Evolutionary conservation across 2,113 vertebrate species (phyloP), one percentile per base, ranked within the genome.

Genomic region (Anser brachyrhynchus): DNA sequence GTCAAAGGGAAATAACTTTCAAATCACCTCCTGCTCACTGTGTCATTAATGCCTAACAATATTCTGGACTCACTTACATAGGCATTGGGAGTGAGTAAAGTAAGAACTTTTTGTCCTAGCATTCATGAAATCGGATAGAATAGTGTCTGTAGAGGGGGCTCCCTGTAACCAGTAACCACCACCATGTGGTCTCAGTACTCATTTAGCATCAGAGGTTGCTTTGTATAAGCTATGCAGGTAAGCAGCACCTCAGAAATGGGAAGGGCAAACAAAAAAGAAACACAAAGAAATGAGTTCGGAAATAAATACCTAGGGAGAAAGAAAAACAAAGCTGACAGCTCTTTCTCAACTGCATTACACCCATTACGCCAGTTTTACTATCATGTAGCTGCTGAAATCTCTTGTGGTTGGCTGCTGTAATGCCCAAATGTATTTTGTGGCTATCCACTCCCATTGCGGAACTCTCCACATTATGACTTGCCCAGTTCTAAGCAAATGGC

Each of bases 21-120:
- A 92, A 81, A 92, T 85, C 73, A 62, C 78, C 69, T 89, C 66
- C 65, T 82, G 55, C 59, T 79, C 57, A 33, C 41, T 72, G 29
- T 72, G 74, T 72, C 80, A 46, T 91, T 95, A 85, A 65, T 44
- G 51, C 71, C 74, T 89, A 89, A 94, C 89, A 65, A 92, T 96
- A 92, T 77, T 85, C 70, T 76, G 57, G 22, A 51, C 82, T 90
- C 61, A 73, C 13, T 2, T 49, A 69, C 77, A 65, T 52, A 64
- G 33, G 66, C 13, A 0, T 23, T 35, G 2, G 20, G 58, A 69
- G 44, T 44, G 64, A 86, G 73, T 64, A 58, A 85, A 84, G 52
- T 43, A 49, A 86, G 76, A 76, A 74, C 20, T 54, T 39, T 84
- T 80, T 73, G 59, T 93, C 82, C 86, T 41, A 77, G 49, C 58